Evolutionary conservation across 2,797 vertebrate genomes (phyloP), one percentile per base, ranked within the genome.

Genomic region (Dendrocincla fuliginosa): DNA sequence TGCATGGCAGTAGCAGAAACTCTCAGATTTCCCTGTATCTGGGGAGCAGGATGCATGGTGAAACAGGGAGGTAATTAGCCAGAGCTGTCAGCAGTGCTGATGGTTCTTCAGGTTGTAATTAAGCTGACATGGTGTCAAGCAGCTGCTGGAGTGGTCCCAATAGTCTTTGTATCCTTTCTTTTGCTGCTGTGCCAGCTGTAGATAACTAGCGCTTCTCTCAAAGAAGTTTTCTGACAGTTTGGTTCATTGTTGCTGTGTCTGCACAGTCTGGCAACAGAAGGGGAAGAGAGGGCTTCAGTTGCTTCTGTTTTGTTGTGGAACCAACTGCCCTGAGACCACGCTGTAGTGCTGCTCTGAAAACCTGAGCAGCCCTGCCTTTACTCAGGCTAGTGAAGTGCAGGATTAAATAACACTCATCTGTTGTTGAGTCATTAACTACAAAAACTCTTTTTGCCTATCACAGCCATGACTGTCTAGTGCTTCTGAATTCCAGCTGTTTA

Each of bases 91-190:
- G 33, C 28, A 28, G 53, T 60, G 28, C 46, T 46, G 46, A 30
- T 3, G 8, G 22, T 47, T 93, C 39, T 87, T 77, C 71, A 77
- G 55, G 10, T 67, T 85, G n/a, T 73, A 76, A 59, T 69, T 69
- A 87, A 79, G 59, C 47, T 87, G 56, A 32, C 3, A 4, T 2
- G 5, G n/a, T 76, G 63, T 82, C 22, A 55, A 50, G 37, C 75
- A 87, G 71, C 82, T 92, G 71, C 59, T 85, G 50, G 39, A 61
- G 33, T 79, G 70, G 47, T 89, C 63, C 50, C 30, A 9, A 27
- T 59, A 41, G 63, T 71, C 32, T n/a, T 42, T 32, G 10, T 57
- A 35, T 53, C 33, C 32, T 87, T 79, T 57, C 55, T 76, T 56
- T 19, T 2, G 7, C 37, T 5, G 3, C 63, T 73, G 32, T 42